These are phyloP conservation scores for Sinocyclocheilus anophthalmus DNA, from an alignment of 2,113 vertebrate species.

Conservation along the genomic window DNA sequence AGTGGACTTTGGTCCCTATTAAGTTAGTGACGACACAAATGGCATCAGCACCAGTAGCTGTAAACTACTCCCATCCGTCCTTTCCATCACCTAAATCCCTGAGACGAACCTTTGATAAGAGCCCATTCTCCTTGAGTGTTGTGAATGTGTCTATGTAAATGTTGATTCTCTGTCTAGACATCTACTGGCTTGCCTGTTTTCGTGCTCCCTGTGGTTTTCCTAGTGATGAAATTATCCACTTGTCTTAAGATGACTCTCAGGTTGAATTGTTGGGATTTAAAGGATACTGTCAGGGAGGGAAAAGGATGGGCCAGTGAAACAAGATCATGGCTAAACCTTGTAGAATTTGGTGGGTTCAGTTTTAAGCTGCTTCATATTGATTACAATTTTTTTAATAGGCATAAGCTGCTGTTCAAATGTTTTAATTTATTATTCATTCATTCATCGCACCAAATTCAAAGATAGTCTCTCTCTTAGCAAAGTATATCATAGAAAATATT, in stretches of 20 bases:
- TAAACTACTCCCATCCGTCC: constrained; percentile 50
- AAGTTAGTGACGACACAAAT: constrained; percentile 52
- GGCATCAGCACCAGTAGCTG: constrained; percentile 57
- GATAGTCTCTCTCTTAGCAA: neutral
- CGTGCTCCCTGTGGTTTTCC: neutral
- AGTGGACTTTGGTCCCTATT: constrained; percentile 56
- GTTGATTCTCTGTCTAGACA: constrained; percentile 41
- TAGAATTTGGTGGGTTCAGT: neutral
- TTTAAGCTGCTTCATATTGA: neutral
- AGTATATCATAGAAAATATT: neutral
- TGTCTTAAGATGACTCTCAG: neutral
- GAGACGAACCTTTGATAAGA: constrained; percentile 41
- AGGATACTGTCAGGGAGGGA: neutral
- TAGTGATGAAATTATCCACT: neutral
- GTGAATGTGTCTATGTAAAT: constrained; percentile 34
- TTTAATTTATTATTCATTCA: neutral
- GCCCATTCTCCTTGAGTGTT: constrained; percentile 3
- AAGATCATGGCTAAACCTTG: neutral
- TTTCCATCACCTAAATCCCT: constrained; percentile 39
- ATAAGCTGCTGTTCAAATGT: neutral
- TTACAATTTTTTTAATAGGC: neutral
- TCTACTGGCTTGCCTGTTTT: neutral
- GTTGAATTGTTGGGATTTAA: neutral
- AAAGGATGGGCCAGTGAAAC: neutral
- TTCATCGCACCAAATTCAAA: neutral